Base-by-base conservation (phyloP, 1,140 invertebrate species). In the Halyomorpha halys region DNA sequence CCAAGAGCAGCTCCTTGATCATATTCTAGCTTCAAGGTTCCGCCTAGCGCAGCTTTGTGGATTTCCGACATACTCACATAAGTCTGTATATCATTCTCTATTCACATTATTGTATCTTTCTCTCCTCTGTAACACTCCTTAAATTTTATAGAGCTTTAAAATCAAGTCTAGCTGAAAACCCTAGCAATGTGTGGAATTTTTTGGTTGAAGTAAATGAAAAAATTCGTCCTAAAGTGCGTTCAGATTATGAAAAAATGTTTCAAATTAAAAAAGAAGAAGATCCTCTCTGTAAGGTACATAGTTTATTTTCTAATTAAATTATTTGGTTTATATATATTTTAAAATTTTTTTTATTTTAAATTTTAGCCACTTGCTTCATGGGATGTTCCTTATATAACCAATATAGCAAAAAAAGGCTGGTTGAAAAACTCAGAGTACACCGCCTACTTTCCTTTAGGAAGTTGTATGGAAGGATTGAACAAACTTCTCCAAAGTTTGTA, bases 401-500 rank as follows among this genome's bases (percentile, higher is more conserved):
- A 82, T 1, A 83, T 85, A 72, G 83, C 86, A 0, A 89, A 87
- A 72, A 82, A 80, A 11, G 77, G 82, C 53, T 82, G 85, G 71
- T 77, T 91, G 0, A 80, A 87, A 66, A 79, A 78, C 47, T 73
- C 74, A 34, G 87, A 92, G 70, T 90, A 87, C 71, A 78, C 85
- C 45, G 87, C 91, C 0, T 98, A 96, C 73, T 96, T 98, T 74
- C 96, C 94, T 0, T 77, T 98, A 0, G 95, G 95, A 11, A 82
- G 84, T 60, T 97, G 94, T 71, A 98, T 98, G 92, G 93, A 98
- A 70, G 96, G 96, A 0, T 75, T 98, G 4, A 93, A 94, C 75
- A 82, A 85, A 70, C 75, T 98, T 11, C 87, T 94, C 44, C 79
- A 87, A 61, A 79, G 81, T 49, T 76, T 98, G 0, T 97, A 87